Percentiles rank a stretch among this genome's conserved stretches.
phyloP scores from a whole-genome alignment of 2,797 vertebrate species.

The Dromococcyx pavoninus region DNA sequence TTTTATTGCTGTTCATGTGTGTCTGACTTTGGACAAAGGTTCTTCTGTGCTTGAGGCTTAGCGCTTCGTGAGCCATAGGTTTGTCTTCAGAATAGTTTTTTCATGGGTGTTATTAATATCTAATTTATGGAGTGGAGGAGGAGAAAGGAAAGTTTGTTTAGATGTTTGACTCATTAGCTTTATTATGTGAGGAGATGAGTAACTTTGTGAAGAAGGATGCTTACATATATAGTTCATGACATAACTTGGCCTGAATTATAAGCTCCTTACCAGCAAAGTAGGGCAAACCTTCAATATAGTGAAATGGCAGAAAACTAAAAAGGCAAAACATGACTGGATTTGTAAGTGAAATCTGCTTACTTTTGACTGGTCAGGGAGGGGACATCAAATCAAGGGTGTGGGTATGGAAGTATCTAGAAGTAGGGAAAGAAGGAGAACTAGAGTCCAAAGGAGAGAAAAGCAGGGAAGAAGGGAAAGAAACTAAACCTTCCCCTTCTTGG shows the following conservation, averaged over 20 bases:
- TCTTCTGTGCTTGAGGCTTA: constrained; percentile 19
- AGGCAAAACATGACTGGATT: neutral
- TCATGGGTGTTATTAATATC: neutral
- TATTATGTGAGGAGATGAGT: neutral
- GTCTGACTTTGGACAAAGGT: constrained; percentile 6
- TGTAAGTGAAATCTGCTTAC: neutral
- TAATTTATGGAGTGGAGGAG: neutral
- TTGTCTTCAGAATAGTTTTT: neutral
- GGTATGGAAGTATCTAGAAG: neutral
- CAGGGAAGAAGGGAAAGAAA: neutral
- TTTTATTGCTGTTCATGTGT: neutral
- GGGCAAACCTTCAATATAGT: neutral
- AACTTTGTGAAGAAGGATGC: neutral
- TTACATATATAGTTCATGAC: neutral
- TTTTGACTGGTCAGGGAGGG: neutral
- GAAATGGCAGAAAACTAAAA: neutral
- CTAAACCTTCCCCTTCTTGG: neutral
- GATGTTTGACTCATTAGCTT: neutral
- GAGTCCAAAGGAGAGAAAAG: neutral
- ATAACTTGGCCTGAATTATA: neutral
- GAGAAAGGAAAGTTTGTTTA: neutral
- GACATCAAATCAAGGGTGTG: neutral
- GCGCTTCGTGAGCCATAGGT: neutral
- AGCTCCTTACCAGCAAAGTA: neutral
- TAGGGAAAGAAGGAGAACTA: neutral